A percentile compares a stretch with the other conserved stretches of the same genome.
Evolutionary conservation across 1,140 invertebrate species (phyloP).

Genomic region (Trissolcus basalis): DNA sequence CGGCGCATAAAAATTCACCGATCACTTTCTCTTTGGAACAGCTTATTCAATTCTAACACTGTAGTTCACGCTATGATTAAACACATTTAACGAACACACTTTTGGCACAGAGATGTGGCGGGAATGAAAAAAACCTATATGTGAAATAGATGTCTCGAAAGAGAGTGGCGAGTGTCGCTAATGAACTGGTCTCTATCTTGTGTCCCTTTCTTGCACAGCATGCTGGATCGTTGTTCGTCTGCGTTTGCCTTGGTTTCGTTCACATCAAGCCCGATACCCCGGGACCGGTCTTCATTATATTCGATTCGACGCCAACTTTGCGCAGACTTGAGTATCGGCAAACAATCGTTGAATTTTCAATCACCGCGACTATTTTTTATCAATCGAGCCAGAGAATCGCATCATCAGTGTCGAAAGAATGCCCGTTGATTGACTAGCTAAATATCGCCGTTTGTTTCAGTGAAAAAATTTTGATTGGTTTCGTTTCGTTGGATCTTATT

Average conservation of each 20-base stretch:
- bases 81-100: constrained; percentile 37
- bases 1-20: too few species aligned
- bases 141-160: constrained; percentile 69
- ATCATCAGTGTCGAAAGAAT: constrained; percentile 42
- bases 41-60: constrained; percentile 4
- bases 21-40: too few species aligned
- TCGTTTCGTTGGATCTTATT: too few species aligned
- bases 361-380: constrained; percentile 23
- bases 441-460: constrained; percentile 16
- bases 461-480: constrained; percentile 4
- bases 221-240: constrained; percentile 7
- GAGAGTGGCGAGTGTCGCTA: constrained; percentile 68
- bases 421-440: constrained; percentile 38
- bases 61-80: constrained; percentile 43
- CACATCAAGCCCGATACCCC: constrained; percentile 39
- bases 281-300: constrained; percentile 69
- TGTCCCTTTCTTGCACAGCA: constrained; percentile 47
- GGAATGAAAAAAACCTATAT: constrained; percentile 66
- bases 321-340: constrained; percentile 18
- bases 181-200: constrained; percentile 68
- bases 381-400: constrained; percentile 24
- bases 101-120: constrained; percentile 19
- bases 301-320: constrained; percentile 50
- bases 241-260: constrained; percentile 37
- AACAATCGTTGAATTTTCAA: constrained; percentile 35